Conservation (phyloP, 1,140 invertebrate species). For the Melipona quadrifasciata region DNA sequence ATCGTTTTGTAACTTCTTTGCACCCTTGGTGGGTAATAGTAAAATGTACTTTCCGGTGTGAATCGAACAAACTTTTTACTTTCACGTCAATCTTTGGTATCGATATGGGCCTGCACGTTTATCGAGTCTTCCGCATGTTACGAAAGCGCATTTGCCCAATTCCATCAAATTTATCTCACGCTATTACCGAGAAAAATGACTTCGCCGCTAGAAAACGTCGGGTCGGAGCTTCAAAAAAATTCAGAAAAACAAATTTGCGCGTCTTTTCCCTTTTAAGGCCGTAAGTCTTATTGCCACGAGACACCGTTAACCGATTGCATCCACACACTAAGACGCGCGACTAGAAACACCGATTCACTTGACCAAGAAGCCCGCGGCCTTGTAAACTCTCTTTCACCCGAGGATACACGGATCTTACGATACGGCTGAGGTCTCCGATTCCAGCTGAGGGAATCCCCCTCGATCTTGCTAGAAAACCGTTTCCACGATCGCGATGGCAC, state of each 20-base stretch:
- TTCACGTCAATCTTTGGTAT: not conserved
- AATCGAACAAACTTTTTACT: not conserved
- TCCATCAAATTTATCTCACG: not conserved
- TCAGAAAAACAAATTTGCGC: not conserved
- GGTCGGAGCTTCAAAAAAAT: not conserved
- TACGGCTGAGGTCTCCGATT: not conserved
- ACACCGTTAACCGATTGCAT: conserved; percentile 49
- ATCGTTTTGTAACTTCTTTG: not conserved
- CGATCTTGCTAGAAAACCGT: conserved; percentile 45
- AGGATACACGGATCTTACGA: conserved; percentile 5
- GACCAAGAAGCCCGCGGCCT: conserved; percentile 49
- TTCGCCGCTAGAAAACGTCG: too few relatives aligned
- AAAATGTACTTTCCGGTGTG: too few relatives aligned
- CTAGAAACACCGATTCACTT: conserved; percentile 46
- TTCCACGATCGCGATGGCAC: conserved; percentile 50
- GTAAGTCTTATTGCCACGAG: not conserved
- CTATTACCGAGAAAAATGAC: not conserved
- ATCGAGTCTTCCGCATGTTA: not conserved
- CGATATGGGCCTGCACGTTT: not conserved
- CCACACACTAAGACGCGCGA: not conserved
- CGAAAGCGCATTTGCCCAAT: conserved; percentile 8
- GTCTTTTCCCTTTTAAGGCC: conserved; percentile 57
- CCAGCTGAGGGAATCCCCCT: conserved; percentile 33
- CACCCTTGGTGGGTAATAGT: not conserved
- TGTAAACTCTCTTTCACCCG: conserved; percentile 44